Evolutionary conservation across 2,113 vertebrate genomes (phyloP).

Genomic region (Aix galericulata): DNA sequence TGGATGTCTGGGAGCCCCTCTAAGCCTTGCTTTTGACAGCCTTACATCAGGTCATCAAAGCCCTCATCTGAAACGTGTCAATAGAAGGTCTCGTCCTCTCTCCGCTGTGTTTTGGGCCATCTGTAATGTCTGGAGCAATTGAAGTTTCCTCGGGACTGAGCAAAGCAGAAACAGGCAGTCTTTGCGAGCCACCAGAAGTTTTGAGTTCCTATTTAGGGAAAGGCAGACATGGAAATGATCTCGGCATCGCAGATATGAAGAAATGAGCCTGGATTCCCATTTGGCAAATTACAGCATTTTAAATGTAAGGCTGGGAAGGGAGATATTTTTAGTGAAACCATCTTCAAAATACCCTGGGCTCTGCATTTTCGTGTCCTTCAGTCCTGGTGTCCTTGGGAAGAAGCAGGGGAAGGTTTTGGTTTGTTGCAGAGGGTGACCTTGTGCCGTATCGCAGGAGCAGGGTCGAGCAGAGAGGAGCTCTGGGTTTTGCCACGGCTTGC

Average conservation of each 20-base stretch:
- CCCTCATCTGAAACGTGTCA: neutral
- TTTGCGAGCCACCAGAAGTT: neutral
- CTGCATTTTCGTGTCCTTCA: neutral
- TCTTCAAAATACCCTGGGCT: neutral
- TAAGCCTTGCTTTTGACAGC: neutral
- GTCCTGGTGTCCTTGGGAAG: neutral
- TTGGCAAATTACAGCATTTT: neutral
- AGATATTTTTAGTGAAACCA: conserved; percentile 23
- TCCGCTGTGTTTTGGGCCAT: neutral
- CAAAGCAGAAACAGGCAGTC: neutral
- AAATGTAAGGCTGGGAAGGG: neutral
- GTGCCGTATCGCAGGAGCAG: neutral
- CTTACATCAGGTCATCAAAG: neutral
- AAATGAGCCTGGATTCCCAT: neutral
- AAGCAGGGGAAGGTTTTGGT: neutral
- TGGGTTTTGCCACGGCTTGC: neutral
- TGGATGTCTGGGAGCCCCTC: neutral
- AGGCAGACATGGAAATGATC: neutral
- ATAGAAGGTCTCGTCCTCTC: neutral
- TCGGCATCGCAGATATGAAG: neutral
- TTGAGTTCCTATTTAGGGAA: neutral
- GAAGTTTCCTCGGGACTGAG: neutral
- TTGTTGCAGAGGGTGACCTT: neutral
- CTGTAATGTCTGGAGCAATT: neutral
- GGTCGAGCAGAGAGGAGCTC: neutral